These are phyloP conservation scores for Sialia sialis DNA, from an alignment of 2,113 vertebrate genomes.

Conservation along the genomic window DNA sequence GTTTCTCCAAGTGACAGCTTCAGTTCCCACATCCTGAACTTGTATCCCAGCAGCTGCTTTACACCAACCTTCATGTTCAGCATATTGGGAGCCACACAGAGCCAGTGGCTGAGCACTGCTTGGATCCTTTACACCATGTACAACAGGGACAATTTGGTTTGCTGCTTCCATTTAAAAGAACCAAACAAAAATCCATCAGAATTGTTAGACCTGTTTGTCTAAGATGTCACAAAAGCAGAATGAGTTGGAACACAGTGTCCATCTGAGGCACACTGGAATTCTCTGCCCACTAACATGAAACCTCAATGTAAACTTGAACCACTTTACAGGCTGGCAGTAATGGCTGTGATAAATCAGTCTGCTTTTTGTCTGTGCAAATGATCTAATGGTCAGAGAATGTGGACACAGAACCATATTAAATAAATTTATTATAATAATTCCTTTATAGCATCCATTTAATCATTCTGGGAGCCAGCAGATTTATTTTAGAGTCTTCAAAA, in stretches of 20 bases:
- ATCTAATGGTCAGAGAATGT: neutral
- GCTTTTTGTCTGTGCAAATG: neutral
- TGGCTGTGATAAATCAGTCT: neutral
- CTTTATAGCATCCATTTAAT: neutral
- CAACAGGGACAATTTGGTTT: neutral
- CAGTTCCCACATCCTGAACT: neutral
- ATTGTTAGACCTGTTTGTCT: neutral
- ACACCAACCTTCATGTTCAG: neutral
- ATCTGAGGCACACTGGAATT: neutral
- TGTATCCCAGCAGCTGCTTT: neutral
- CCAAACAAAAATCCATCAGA: neutral
- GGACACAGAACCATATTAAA: neutral
- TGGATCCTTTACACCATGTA: neutral
- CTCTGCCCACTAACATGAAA: neutral
- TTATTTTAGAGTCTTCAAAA: neutral
- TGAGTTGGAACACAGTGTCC: accelerated
- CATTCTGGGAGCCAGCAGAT: neutral
- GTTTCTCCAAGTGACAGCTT: neutral
- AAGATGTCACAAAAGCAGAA: neutral
- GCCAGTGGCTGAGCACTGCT: neutral
- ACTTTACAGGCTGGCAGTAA: neutral
- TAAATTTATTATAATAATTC: neutral
- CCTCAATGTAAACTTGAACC: neutral
- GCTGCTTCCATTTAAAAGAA: neutral
- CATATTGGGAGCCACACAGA: neutral